Evolutionary conservation across 2,888 invertebrate species (phyloP).

Genomic region (Eupelmus urozonus): DNA sequence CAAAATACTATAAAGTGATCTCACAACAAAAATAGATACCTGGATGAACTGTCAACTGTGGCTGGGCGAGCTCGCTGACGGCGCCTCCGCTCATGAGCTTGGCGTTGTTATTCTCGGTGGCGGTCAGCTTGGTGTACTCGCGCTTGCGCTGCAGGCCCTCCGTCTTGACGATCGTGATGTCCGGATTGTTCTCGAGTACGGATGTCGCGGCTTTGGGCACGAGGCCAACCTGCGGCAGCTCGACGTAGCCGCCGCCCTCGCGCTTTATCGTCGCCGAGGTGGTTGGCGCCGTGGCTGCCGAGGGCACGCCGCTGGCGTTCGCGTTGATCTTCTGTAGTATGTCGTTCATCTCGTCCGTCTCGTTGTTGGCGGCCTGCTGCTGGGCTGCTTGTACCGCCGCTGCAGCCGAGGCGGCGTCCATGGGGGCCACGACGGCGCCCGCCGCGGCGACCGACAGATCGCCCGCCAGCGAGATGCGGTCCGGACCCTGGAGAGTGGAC

Average conservation of each 20-base stretch:
- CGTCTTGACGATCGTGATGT: conserved; percentile 82
- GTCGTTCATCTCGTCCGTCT: conserved; percentile 77
- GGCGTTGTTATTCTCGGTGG: conserved; percentile 75
- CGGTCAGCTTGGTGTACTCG: conserved; percentile 76
- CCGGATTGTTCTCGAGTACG: conserved; percentile 80
- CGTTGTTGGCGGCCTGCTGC: conserved; percentile 69
- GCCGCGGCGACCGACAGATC: conserved; percentile 74
- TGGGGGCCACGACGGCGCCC: conserved; percentile 47
- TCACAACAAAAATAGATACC: too few species aligned
- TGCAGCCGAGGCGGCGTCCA: conserved; percentile 62
- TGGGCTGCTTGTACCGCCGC: conserved; percentile 64
- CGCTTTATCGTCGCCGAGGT: conserved; percentile 76
- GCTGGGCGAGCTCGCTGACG: conserved; percentile 70
- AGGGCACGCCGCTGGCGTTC: conserved; percentile 65
- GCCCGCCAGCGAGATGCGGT: conserved; percentile 77
- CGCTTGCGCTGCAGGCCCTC: conserved; percentile 77
- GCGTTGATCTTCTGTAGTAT: conserved; percentile 77
- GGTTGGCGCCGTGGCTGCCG: conserved; percentile 67
- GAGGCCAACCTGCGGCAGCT: conserved; percentile 69
- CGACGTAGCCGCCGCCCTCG: conserved; percentile 75
- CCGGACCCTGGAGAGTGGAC: conserved; percentile 80
- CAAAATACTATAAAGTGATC: too few species aligned
- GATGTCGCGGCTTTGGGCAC: conserved; percentile 74
- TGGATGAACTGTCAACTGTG: conserved; percentile 50
- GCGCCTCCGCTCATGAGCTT: conserved; percentile 76